phyloP scores from a whole-genome alignment of 2,113 vertebrate species.

The Picathartes gymnocephalus region DNA sequence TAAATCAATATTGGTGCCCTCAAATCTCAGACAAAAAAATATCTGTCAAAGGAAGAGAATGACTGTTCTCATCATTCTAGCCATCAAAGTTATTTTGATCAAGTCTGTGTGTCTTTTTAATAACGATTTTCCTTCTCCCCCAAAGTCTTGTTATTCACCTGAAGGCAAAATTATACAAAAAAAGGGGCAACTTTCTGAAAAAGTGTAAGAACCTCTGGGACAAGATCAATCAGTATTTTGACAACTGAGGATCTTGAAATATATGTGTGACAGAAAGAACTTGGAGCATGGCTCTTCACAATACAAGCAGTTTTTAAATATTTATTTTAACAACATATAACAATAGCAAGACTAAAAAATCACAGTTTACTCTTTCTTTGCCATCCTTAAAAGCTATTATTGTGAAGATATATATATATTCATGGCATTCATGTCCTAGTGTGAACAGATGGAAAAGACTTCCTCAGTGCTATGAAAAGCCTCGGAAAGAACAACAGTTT shows the following conservation, averaged over 20 bases:
- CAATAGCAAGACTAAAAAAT: neutral
- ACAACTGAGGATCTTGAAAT: neutral
- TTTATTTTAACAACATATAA: neutral
- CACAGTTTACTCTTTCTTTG: neutral
- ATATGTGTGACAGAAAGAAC: neutral
- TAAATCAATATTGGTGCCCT: constrained; percentile 40
- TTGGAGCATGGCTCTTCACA: neutral
- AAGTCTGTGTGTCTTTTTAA: constrained; percentile 44
- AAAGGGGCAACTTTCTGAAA: constrained; percentile 33
- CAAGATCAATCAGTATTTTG: neutral
- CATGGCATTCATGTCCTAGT: neutral
- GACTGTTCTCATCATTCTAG: constrained; percentile 17
- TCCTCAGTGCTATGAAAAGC: neutral
- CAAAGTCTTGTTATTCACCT: constrained; percentile 42
- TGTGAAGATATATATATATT: neutral
- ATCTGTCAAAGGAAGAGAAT: constrained; percentile 15
- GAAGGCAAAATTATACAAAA: constrained; percentile 45
- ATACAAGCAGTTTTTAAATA: neutral
- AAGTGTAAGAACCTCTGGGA: neutral
- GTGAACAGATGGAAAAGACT: neutral
- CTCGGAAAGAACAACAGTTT: neutral
- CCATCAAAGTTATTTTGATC: constrained; percentile 65
- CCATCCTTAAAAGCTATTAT: neutral
- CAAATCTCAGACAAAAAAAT: constrained; percentile 47
- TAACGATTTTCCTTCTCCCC: constrained; percentile 33